Percentiles rank a stretch among this genome's conserved stretches.
phyloP scores from a whole-genome alignment of 2,888 invertebrate genomes.

The Dioctria rufipes region DNA sequence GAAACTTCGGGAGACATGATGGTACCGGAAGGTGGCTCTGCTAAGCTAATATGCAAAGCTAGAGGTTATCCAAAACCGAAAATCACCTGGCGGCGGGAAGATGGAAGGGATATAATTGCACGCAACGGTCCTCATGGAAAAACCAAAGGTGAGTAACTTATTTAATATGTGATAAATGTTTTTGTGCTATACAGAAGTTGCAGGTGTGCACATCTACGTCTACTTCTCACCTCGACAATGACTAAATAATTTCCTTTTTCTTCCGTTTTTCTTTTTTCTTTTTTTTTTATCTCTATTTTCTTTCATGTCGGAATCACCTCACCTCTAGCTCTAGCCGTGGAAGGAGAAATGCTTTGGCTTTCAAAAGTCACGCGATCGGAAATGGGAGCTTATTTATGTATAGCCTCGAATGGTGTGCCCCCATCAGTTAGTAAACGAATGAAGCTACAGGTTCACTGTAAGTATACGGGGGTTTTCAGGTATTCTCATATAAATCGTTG shows the following conservation, averaged over 20 bases:
- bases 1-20: constrained; percentile 94
- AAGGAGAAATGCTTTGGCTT: constrained; percentile 85
- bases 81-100: constrained; percentile 90
- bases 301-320: constrained; percentile 42
- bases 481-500: not conserved
- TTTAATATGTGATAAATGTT: constrained; percentile 24
- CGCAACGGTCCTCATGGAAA: constrained; percentile 82
- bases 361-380: constrained; percentile 91
- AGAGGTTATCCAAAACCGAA: constrained; percentile 88
- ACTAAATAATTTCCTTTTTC: constrained; percentile 28
- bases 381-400: constrained; percentile 91
- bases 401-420: constrained; percentile 90
- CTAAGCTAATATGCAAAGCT: constrained; percentile 89
- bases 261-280: constrained; percentile 12
- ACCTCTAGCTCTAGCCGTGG: constrained; percentile 77
- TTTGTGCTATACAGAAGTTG: not conserved
- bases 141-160: constrained; percentile 77
- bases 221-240: constrained; percentile 25
- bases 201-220: not conserved
- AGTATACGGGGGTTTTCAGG: constrained; percentile 72
- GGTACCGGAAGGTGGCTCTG: constrained; percentile 94
- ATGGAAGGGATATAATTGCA: constrained; percentile 85
- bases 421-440: constrained; percentile 92
- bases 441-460: constrained; percentile 93
- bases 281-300: not conserved